Conservation (phyloP, 2,888 invertebrate species). For the Caenorhabditis sp. region DNA sequence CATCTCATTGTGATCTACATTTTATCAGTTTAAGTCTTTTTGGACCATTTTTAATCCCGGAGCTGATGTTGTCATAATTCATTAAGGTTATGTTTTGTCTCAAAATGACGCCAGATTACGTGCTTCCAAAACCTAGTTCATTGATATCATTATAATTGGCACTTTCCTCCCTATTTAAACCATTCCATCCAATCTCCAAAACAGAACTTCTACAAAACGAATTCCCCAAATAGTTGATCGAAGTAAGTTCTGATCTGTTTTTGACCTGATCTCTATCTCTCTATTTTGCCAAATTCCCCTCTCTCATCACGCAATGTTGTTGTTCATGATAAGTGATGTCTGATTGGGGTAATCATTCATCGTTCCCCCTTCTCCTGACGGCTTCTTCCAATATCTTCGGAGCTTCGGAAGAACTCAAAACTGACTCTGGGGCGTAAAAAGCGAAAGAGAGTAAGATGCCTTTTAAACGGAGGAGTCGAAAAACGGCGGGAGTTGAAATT, state of each 20-base stretch:
- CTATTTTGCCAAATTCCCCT: neutral
- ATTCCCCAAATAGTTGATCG: constrained; percentile 9
- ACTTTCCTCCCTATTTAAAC: neutral
- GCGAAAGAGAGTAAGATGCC: neutral
- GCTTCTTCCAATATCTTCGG: constrained; percentile 8
- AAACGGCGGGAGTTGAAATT: constrained; percentile 52
- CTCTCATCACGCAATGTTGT: constrained; percentile 44
- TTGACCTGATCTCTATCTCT: constrained; percentile 37
- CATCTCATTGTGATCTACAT: no score
- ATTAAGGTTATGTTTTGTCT: no score
- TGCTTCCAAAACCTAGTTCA: neutral
- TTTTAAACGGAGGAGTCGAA: constrained; percentile 39
- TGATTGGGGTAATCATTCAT: constrained; percentile 25
- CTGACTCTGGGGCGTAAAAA: constrained; percentile 21
- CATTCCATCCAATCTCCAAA: constrained; percentile 4
- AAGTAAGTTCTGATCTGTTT: constrained; percentile 25
- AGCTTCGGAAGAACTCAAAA: constrained; percentile 26
- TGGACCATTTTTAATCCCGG: no score
- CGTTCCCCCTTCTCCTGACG: neutral
- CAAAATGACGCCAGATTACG: neutral
- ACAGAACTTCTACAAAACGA: neutral
- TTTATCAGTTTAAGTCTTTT: no score
- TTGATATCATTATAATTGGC: constrained; percentile 18
- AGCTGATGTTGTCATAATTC: no score
- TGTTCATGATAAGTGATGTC: constrained; percentile 36